Evolutionary conservation across 2,113 vertebrate species (phyloP).

Genomic region (Ceyx melanurus): DNA sequence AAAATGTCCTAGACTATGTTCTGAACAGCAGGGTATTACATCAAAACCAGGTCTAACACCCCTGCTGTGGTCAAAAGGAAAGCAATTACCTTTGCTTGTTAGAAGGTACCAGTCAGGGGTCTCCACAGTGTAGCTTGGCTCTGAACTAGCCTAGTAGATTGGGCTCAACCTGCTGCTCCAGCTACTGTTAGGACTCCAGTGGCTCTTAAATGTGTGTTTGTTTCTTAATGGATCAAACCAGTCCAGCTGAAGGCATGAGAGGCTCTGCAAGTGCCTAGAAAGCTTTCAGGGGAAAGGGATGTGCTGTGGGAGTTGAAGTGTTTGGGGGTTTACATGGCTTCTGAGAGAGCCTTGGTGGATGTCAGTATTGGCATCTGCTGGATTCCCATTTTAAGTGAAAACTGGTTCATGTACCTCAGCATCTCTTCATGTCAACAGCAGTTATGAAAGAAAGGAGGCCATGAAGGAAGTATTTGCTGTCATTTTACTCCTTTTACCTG

Average conservation of each 20-base stretch:
- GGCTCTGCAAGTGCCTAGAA: background rate
- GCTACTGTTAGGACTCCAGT: background rate
- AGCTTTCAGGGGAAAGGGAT: background rate
- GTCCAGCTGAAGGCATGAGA: background rate
- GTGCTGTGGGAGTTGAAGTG: background rate
- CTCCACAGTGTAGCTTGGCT: accelerated
- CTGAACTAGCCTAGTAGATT: background rate
- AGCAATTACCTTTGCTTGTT: background rate
- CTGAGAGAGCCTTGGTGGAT: background rate
- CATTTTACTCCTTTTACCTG: background rate
- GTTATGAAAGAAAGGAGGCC: background rate
- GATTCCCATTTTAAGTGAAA: background rate
- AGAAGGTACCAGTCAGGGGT: background rate
- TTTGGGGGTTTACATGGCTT: background rate
- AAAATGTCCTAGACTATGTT: background rate
- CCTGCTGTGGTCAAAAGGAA: background rate
- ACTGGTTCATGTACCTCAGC: background rate
- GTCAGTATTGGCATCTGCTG: too few relatives aligned
- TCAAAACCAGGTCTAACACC: background rate
- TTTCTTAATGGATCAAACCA: background rate
- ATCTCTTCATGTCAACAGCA: background rate
- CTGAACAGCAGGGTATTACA: background rate
- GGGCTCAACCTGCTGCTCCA: background rate
- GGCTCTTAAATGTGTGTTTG: background rate
- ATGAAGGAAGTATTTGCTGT: background rate